phyloP scores from a whole-genome alignment of 2,888 invertebrate genomes.

The Phaedon cochleariae region DNA sequence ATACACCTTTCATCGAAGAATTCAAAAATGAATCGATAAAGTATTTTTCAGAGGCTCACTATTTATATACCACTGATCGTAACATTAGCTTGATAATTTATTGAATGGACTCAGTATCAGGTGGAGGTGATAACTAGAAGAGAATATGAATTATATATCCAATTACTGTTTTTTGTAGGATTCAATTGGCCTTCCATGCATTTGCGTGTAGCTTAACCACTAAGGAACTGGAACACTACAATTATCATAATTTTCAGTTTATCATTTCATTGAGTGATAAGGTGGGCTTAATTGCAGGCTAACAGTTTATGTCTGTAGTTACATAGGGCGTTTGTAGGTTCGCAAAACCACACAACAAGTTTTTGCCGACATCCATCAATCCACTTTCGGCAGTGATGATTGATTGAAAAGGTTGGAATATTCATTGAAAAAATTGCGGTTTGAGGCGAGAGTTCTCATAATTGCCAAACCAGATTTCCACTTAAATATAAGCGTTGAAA shows the following conservation, averaged over 20 bases:
- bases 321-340: neutral
- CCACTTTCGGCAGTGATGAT: neutral
- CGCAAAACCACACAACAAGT: neutral
- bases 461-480: neutral
- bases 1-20: slow-evolving; percentile 21
- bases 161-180: slow-evolving; percentile 25
- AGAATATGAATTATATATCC: slow-evolving; percentile 34
- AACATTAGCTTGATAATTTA: slow-evolving; percentile 28
- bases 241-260: slow-evolving; percentile 28
- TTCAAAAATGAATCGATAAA: slow-evolving; percentile 28
- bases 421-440: neutral
- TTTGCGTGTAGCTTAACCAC: slow-evolving; percentile 16
- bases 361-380: neutral
- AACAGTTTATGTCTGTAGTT: neutral
- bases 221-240: slow-evolving; percentile 33
- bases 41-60: slow-evolving; percentile 2
- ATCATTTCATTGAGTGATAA: slow-evolving; percentile 29
- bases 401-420: neutral
- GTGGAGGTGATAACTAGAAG: slow-evolving; percentile 35
- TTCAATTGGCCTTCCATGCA: neutral
- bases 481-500: neutral
- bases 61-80: slow-evolving; percentile 21
- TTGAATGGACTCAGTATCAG: slow-evolving; percentile 23
- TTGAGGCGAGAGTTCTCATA: neutral
- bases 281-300: slow-evolving; percentile 3